Percentiles rank a stretch among this genome's conserved stretches.
Evolutionary conservation across 2,113 vertebrate species (phyloP).

Genomic region (Malaclemys terrapin): DNA sequence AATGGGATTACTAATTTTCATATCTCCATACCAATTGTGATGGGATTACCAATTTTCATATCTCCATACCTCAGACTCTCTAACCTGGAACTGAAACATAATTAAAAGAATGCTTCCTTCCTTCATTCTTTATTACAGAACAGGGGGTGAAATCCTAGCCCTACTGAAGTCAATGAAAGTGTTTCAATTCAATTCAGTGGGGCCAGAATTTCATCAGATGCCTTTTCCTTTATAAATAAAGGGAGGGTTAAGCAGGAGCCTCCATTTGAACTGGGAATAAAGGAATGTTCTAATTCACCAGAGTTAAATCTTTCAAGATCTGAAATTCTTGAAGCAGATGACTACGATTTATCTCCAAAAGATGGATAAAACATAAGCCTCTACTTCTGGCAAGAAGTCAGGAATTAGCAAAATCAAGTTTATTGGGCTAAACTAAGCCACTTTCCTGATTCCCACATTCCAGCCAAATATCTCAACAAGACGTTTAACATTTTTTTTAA

Average conservation of each 20-base stretch:
- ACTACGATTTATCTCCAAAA: conserved; percentile 40
- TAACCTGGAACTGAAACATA: neutral
- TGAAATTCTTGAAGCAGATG: conserved; percentile 38
- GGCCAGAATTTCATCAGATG: neutral
- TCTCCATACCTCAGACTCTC: neutral
- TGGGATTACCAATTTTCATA: neutral
- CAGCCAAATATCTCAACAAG: neutral
- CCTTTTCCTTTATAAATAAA: neutral
- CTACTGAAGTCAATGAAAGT: neutral
- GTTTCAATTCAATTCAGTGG: neutral
- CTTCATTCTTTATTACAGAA: neutral
- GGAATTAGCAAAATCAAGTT: conserved; percentile 37
- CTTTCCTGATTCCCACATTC: neutral
- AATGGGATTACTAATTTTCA: neutral
- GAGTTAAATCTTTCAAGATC: conserved; percentile 11
- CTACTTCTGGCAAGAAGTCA: conserved; percentile 48
- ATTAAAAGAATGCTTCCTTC: neutral
- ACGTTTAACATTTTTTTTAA: neutral
- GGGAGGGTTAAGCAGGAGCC: neutral
- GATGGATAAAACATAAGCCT: conserved; percentile 54
- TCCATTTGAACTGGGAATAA: neutral
- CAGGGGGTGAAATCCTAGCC: neutral
- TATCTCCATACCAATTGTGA: neutral
- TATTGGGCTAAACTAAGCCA: neutral
- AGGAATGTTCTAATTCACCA: conserved; percentile 3